These are phyloP conservation scores for Callyntrura sp. DNA, from an alignment of 2,888 invertebrate genomes.

Conservation along the genomic window DNA sequence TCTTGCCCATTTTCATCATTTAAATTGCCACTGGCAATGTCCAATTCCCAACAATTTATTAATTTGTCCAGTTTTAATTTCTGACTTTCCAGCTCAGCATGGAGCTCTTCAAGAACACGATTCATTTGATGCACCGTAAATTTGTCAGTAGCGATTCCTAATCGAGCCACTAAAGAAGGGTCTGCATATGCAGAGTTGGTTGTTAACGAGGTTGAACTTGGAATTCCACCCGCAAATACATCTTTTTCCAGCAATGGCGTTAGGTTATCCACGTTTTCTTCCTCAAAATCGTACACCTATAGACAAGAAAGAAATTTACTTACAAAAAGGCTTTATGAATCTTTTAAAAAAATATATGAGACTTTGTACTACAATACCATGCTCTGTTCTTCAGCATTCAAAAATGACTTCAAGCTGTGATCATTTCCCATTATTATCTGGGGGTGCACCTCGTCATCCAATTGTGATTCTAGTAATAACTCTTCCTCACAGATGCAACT, in stretches of 20 bases:
- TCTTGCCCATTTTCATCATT: neutral
- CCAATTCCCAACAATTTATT: conserved; percentile 78
- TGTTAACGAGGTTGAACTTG: neutral
- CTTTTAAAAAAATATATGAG: too few species aligned
- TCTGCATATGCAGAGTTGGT: neutral
- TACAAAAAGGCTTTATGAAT: too few species aligned
- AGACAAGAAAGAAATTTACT: too few species aligned
- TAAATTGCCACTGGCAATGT: neutral
- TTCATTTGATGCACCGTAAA: conserved; percentile 74
- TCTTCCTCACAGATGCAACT: conserved; percentile 80
- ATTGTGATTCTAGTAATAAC: conserved; percentile 64
- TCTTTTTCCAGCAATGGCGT: conserved; percentile 45
- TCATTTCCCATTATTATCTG: conserved; percentile 79
- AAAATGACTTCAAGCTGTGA: conserved; percentile 81
- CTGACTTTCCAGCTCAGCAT: conserved; percentile 79
- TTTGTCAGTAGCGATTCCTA: conserved; percentile 51
- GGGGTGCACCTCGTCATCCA: conserved; percentile 79
- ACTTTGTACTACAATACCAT: conserved; percentile 72
- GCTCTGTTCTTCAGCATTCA: conserved; percentile 76
- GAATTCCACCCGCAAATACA: neutral
- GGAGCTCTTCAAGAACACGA: conserved; percentile 70
- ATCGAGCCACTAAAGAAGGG: conserved; percentile 6
- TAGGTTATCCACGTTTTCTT: conserved; percentile 79
- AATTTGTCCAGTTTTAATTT: conserved; percentile 80
- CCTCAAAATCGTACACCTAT: conserved; percentile 83